Evolutionary conservation across 1,140 invertebrate genomes (phyloP).

Genomic region (Hyles euphorbiae): DNA sequence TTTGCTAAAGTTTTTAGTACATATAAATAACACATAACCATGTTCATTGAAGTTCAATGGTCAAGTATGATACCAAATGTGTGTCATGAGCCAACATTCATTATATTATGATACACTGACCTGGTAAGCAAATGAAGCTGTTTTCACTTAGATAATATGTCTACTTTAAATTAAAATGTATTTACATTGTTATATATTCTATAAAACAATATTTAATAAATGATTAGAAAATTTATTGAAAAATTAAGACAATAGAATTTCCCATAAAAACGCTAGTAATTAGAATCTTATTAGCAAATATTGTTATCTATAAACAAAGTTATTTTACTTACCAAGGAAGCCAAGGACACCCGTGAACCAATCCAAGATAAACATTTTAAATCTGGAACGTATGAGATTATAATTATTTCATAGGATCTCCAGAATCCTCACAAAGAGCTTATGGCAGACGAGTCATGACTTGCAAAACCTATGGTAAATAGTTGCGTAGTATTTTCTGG

Average conservation of each 20-base stretch:
- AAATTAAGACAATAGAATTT: not conserved
- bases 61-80: slow-evolving; percentile 10
- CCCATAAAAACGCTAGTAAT: not conserved
- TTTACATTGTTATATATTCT: too few species aligned
- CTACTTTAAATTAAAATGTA: too few species aligned
- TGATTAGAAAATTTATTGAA: too few species aligned
- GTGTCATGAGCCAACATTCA: slow-evolving; percentile 3
- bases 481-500: slow-evolving; percentile 29
- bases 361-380: slow-evolving; percentile 97
- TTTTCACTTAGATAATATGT: too few species aligned
- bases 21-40: not conserved
- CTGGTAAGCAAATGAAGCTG: too few species aligned
- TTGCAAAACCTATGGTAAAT: slow-evolving; percentile 51
- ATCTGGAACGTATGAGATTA: slow-evolving; percentile 53
- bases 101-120: not conserved
- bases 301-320: not conserved
- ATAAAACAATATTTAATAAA: too few species aligned
- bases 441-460: slow-evolving; percentile 44
- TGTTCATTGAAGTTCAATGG: slow-evolving; percentile 12
- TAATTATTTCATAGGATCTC: slow-evolving; percentile 36
- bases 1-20: too few species aligned
- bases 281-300: not conserved
- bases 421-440: slow-evolving; percentile 48
- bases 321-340: slow-evolving; percentile 89
- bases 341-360: slow-evolving; percentile 97